Base-by-base conservation (phyloP, 2,888 invertebrate genomes). In the Theretra japonica region DNA sequence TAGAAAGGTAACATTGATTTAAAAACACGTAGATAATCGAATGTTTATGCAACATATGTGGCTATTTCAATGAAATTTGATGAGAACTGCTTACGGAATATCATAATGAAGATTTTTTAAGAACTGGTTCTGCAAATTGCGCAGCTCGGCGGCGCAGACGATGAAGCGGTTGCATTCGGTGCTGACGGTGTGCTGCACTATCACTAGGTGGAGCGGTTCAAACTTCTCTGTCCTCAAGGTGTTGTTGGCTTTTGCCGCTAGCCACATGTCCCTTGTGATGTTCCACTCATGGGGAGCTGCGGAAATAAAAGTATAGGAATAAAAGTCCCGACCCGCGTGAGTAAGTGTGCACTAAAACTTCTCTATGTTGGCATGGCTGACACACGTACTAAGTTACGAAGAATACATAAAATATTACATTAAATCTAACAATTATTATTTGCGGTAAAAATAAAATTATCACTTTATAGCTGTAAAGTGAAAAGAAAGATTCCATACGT, bases 281-380 rank as follows among this genome's bases (percentile, higher is more conserved):
- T 84, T 88, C 94, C 94, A 94, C 71, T 88, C 85, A 72, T 90
- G 87, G 0, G 90, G 90, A 2, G 90, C 93, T 92, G 81, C 53
- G 72, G 65, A n/a, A n/a, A n/a, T n/a, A n/a, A n/a, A n/a, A n/a
- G n/a, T n/a, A n/a, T n/a, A n/a, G n/a, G n/a, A n/a, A 72, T 19
- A 50, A 41, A 19, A 30, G 56, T 23, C 15, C 15, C 11, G 11
- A 41, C 11, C 15, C 41, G 15, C 15, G 41, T 41, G 41, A 41
- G 8, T 33, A 33, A 1, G 33, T 33, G 33, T 33, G 11, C 41
- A 41, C n/a, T n/a, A 41, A 11, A 2, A 11, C 2, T 3, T 41
- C 11, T 41, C 11, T 41, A 11, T 11, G 15, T 41, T 15, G 11
- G 15, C 41, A 11, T 41, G 15, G 33, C 11, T 33, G 11, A 33